A percentile compares a stretch with the other conserved stretches of the same genome.
phyloP scores from a whole-genome alignment of 2,797 vertebrate species.

The Aldrovandia affinis region DNA sequence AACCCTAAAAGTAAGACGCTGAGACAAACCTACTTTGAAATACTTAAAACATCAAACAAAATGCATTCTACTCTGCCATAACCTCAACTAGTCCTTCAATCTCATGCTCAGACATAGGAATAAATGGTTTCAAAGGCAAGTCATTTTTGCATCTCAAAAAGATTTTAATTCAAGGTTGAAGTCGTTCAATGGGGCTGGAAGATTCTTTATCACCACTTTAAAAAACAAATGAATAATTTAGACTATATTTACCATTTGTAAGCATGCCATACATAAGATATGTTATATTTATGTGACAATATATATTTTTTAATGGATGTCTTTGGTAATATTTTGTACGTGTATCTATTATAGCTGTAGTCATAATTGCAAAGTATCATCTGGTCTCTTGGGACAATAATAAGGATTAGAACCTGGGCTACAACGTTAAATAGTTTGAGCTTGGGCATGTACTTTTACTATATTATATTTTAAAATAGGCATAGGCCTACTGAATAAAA shows the following conservation, averaged over 20 bases:
- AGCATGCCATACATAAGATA: not conserved
- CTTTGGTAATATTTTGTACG: not conserved
- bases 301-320: not conserved
- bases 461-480: not conserved
- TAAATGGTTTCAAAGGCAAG: slow-evolving; percentile 17
- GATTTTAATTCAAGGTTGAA: slow-evolving; percentile 25
- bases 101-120: slow-evolving; percentile 21
- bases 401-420: not conserved
- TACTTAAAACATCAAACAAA: slow-evolving; percentile 13
- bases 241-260: slow-evolving; percentile 9
- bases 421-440: not conserved
- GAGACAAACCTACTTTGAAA: not conserved
- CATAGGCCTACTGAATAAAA: not conserved
- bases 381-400: not conserved
- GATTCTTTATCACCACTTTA: not conserved
- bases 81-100: not conserved
- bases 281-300: no score
- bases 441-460: not conserved
- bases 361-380: not conserved
- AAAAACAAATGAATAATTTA: not conserved
- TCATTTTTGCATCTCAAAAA: slow-evolving; percentile 1
- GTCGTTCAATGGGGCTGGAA: not conserved
- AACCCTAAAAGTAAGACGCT: not conserved
- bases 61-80: not conserved
- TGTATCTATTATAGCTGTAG: not conserved